These are phyloP conservation scores for Pectinophora gossypiella DNA, from an alignment of 1,140 invertebrate genomes.

Conservation along the genomic window DNA sequence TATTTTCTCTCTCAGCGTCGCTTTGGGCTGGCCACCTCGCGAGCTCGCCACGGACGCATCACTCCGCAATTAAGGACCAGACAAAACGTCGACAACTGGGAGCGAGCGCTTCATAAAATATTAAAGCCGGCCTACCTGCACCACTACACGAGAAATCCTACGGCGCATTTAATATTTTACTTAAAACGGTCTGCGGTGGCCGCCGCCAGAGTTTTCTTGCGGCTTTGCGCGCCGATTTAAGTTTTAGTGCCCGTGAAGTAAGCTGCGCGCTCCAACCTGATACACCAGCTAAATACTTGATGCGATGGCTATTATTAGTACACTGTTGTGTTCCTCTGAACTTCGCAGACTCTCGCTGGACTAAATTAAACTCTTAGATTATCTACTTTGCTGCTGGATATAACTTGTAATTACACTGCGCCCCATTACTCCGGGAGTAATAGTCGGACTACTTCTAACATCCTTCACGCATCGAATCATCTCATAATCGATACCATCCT, in stretches of 20 bases:
- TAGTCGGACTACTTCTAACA: not conserved
- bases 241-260: conserved; percentile 40
- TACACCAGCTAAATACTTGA: conserved; percentile 36
- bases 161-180: conserved; percentile 61
- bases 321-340: conserved; percentile 1
- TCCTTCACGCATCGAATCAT: not conserved
- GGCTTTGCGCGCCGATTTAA: conserved; percentile 41
- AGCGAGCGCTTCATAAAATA: conserved; percentile 48
- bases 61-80: conserved; percentile 47
- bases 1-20: conserved; percentile 36
- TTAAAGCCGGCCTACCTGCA: conserved; percentile 37
- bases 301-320: conserved; percentile 24
- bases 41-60: conserved; percentile 30
- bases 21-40: conserved; percentile 9
- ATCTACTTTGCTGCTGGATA: not conserved
- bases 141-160: conserved; percentile 41
- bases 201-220: conserved; percentile 45
- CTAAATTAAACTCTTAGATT: not conserved
- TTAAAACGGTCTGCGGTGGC: conserved; percentile 58
- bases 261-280: conserved; percentile 25
- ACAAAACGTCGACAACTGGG: conserved; percentile 33
- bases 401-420: not conserved
- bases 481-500: conserved; percentile 1
- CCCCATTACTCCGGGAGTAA: not conserved
- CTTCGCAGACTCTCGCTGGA: not conserved